These are phyloP conservation scores for Thripadectes ignobilis DNA, from an alignment of 2,797 vertebrate species.

Conservation along the genomic window DNA sequence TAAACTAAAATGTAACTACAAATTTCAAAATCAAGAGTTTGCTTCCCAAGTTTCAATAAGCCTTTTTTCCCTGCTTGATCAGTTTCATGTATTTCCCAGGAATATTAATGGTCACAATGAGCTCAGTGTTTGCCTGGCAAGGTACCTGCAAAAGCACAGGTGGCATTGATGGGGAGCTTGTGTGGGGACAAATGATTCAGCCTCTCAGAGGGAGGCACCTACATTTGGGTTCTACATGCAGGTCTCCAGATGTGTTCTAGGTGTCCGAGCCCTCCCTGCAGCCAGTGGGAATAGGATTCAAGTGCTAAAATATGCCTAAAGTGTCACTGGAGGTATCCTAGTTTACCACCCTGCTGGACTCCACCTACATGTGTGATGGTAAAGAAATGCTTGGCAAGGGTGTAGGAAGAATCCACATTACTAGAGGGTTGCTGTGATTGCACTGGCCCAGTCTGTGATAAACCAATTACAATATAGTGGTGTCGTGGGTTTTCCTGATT, in stretches of 20 bases:
- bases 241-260: neutral
- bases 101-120: neutral
- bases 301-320: neutral
- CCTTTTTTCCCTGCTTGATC: neutral
- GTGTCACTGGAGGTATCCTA: neutral
- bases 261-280: neutral
- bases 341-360: neutral
- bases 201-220: neutral
- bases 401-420: neutral
- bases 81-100: neutral
- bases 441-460: neutral
- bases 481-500: no score
- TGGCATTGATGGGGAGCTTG: neutral
- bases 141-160: neutral
- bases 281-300: neutral
- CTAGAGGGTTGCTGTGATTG: neutral
- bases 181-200: neutral
- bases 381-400: neutral
- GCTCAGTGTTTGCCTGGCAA: neutral
- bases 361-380: neutral
- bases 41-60: neutral
- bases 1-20: neutral
- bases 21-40: neutral
- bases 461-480: neutral
- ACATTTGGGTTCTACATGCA: neutral